Conservation (phyloP, 2,888 invertebrate genomes). For the Hedychridium roseum region DNA sequence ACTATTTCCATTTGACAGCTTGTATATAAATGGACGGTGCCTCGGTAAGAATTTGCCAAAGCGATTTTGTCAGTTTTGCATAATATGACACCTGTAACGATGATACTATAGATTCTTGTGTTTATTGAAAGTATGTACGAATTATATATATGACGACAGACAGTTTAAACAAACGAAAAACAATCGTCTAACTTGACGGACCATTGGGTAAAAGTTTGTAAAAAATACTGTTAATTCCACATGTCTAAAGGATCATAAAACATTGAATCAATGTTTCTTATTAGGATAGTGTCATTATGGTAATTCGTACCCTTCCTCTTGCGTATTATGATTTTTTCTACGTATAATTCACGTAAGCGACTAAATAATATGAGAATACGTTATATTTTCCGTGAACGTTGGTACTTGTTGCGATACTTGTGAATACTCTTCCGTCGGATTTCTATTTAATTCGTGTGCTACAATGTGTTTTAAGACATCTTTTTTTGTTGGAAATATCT, state of each 20-base stretch:
- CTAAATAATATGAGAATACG: conserved; percentile 12
- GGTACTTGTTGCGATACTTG: conserved; percentile 7
- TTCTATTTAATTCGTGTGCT: conserved; percentile 18
- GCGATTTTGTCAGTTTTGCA: no score
- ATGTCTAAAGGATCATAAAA: background rate
- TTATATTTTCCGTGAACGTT: conserved; percentile 6
- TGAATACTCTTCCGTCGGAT: conserved; percentile 7
- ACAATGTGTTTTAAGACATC: conserved; percentile 32
- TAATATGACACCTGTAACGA: no score
- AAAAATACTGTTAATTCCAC: background rate
- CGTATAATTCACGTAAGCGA: conserved; percentile 9
- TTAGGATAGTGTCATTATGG: background rate
- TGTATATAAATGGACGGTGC: no score
- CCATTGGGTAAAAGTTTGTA: background rate
- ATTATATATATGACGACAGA: no score
- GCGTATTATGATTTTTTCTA: background rate
- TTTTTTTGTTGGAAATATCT: conserved; percentile 30
- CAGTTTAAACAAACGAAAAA: no score
- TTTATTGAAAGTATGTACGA: no score
- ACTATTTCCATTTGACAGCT: no score
- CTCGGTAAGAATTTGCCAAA: no score
- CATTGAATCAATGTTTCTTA: background rate
- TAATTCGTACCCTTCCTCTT: background rate
- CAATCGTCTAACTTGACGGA: background rate
- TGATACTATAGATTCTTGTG: no score